Percentiles rank a stretch among this genome's conserved stretches.
These are phyloP conservation scores for Liparis tanakae DNA, from an alignment of 2,797 vertebrate genomes.

Conservation along the genomic window DNA sequence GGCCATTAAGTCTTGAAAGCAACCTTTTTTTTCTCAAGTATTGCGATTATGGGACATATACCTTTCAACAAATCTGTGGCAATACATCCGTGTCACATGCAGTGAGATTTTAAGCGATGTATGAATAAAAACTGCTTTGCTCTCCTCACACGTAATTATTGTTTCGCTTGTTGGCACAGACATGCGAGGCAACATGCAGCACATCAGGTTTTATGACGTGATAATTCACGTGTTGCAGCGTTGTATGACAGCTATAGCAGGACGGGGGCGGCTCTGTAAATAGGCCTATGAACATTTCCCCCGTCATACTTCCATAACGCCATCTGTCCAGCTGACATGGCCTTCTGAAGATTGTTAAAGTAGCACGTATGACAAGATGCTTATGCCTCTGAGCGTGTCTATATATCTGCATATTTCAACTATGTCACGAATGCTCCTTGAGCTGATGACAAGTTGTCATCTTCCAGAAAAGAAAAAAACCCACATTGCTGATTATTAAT, in stretches of 20 bases:
- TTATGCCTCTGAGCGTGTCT: neutral
- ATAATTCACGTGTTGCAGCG: slow-evolving; percentile 51
- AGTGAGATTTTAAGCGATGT: slow-evolving; percentile 21
- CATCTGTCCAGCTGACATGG: slow-evolving; percentile 47
- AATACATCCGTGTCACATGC: slow-evolving; percentile 36
- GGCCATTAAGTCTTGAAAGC: slow-evolving; percentile 4
- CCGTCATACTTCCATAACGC: slow-evolving; percentile 44
- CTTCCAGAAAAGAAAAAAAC: slow-evolving; percentile 21
- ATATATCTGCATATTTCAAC: slow-evolving; percentile 25
- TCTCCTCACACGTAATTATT: slow-evolving; percentile 35
- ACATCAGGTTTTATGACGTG: slow-evolving; percentile 52
- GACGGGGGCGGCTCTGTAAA: slow-evolving; percentile 36
- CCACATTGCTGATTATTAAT: slow-evolving; percentile 35
- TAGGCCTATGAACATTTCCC: slow-evolving; percentile 47
- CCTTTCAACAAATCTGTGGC: slow-evolving; percentile 28
- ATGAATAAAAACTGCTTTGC: slow-evolving; percentile 18
- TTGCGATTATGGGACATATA: slow-evolving; percentile 19
- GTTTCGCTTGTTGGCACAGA: slow-evolving; percentile 19
- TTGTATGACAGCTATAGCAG: slow-evolving; percentile 16
- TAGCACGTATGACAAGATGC: slow-evolving; percentile 13
- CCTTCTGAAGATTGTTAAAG: slow-evolving; percentile 32
- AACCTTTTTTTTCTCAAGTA: slow-evolving; percentile 26
- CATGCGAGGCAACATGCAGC: slow-evolving; percentile 15
- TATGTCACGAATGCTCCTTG: slow-evolving; percentile 21
- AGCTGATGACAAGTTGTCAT: slow-evolving; percentile 30